Conservation (phyloP, 1,140 invertebrate species). For the Calephelis virginiensis region DNA sequence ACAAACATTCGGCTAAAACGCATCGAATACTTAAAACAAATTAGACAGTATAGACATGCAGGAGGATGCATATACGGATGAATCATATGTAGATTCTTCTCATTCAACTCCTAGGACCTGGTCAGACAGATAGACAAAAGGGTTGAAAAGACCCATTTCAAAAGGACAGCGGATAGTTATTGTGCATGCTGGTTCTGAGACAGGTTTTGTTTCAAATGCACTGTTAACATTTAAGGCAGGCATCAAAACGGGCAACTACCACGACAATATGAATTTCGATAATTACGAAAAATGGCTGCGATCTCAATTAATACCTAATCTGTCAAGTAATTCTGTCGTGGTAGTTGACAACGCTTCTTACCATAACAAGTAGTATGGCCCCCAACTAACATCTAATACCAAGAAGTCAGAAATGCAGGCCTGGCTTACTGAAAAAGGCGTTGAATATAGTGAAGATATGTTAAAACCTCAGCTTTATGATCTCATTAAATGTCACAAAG, state of each 20-base stretch:
- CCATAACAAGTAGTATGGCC: too few species aligned
- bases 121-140: neutral
- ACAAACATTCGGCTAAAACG: neutral
- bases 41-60: neutral
- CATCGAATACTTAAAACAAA: neutral
- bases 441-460: too few species aligned
- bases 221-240: neutral
- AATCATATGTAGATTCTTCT: neutral
- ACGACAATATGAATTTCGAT: neutral
- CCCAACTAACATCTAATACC: too few species aligned
- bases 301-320: neutral
- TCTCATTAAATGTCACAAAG: too few species aligned
- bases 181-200: neutral
- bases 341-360: neutral
- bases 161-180: neutral
- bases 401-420: too few species aligned
- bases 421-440: too few species aligned
- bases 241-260: neutral
- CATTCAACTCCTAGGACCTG: neutral
- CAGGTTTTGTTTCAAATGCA: neutral
- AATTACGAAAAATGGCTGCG: neutral
- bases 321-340: neutral
- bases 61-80: neutral
- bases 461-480: too few species aligned
- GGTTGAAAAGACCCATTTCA: neutral